Conservation (phyloP, 2,888 invertebrate species). For the Mellilla xanthometata region DNA sequence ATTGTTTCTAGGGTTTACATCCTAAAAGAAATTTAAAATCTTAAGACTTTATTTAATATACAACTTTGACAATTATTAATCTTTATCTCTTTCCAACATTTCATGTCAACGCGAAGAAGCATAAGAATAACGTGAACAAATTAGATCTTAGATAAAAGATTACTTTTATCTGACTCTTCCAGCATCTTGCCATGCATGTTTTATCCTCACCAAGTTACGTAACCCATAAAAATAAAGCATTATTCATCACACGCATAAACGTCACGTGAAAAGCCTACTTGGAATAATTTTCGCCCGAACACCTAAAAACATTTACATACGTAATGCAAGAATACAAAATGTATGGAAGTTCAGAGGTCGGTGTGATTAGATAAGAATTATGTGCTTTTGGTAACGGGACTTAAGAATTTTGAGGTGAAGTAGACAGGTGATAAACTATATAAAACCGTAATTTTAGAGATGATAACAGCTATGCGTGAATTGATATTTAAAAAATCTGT, state of each 20-base stretch:
- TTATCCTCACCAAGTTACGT: slow-evolving; percentile 46
- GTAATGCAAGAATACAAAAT: slow-evolving; percentile 58
- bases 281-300: slow-evolving; percentile 69
- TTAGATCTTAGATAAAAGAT: too few relatives aligned
- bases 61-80: too few relatives aligned
- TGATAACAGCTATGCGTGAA: background rate
- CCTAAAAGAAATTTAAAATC: too few relatives aligned
- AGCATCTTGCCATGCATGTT: slow-evolving; percentile 26
- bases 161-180: too few relatives aligned
- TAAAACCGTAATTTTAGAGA: background rate
- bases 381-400: slow-evolving; percentile 12
- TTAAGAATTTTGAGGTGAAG: slow-evolving; percentile 1
- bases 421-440: background rate
- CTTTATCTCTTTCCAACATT: too few relatives aligned
- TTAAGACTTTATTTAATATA: too few relatives aligned
- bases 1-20: too few relatives aligned
- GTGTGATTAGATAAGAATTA: slow-evolving; percentile 31
- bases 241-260: slow-evolving; percentile 70
- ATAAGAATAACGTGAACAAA: too few relatives aligned
- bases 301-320: slow-evolving; percentile 64
- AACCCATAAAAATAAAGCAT: slow-evolving; percentile 71
- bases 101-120: too few relatives aligned
- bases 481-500: too few relatives aligned
- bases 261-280: slow-evolving; percentile 68
- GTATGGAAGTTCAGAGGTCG: slow-evolving; percentile 52